Conservation (phyloP, 2,113 vertebrate species). For the Cyanoderma ruficeps region DNA sequence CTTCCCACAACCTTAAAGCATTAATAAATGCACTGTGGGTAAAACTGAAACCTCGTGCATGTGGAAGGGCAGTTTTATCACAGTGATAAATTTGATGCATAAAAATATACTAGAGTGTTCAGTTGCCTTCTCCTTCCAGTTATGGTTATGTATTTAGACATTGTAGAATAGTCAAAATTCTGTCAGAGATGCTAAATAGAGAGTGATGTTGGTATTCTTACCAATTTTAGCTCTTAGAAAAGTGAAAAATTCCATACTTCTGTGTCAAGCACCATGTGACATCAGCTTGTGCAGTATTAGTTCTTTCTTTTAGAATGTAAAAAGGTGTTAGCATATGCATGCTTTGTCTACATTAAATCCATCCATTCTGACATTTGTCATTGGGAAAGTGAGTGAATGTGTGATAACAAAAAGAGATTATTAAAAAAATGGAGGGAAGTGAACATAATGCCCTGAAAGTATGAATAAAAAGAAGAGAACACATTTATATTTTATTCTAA, state of each 20-base stretch:
- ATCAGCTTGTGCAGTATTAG: background rate
- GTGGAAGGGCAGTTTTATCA: background rate
- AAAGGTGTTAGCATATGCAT: background rate
- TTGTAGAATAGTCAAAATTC: background rate
- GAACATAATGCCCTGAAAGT: background rate
- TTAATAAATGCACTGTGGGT: background rate
- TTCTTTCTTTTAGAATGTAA: background rate
- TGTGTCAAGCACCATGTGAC: background rate
- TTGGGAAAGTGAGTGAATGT: background rate
- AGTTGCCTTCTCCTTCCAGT: background rate
- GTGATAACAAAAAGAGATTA: background rate
- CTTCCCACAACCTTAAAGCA: rapidly evolving
- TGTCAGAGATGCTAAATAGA: background rate
- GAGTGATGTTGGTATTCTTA: background rate
- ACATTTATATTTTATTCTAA: background rate
- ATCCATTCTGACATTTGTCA: background rate
- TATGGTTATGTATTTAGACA: rapidly evolving
- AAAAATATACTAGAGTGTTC: background rate
- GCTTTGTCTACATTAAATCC: background rate
- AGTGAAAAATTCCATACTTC: background rate
- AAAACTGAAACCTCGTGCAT: rapidly evolving
- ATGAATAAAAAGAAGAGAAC: background rate
- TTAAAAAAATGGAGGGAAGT: background rate
- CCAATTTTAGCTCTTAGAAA: background rate
- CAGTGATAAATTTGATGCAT: rapidly evolving